Evolutionary conservation across 2,113 vertebrate genomes (phyloP).

Genomic region (Antechinus flavipes): DNA sequence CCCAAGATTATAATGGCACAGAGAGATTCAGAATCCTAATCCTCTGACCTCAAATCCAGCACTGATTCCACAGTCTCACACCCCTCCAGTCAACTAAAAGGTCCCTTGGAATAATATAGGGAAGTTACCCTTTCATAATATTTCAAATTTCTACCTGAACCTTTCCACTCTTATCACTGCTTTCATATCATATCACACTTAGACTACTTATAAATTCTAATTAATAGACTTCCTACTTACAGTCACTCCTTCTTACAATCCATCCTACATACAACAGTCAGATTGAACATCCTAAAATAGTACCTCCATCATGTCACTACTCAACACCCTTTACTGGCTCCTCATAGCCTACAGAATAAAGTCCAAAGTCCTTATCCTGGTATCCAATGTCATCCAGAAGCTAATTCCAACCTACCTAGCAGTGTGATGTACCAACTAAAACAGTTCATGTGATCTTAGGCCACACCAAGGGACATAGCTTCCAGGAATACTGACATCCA

Average conservation of each 20-base stretch:
- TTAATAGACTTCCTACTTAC: neutral
- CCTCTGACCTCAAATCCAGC: neutral
- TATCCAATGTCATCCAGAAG: conserved; percentile 2
- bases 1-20: neutral
- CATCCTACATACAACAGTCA: neutral
- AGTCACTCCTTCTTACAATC: neutral
- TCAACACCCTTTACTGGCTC: neutral
- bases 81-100: neutral
- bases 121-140: neutral
- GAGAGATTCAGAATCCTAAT: neutral
- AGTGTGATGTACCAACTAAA: neutral
- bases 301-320: neutral
- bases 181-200: neutral
- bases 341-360: neutral
- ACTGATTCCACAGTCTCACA: neutral
- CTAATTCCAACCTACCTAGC: conserved; percentile 1
- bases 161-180: neutral
- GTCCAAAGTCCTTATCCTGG: neutral
- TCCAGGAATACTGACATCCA: neutral
- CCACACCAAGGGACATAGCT: neutral
- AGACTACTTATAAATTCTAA: neutral
- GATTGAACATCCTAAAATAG: conserved; percentile 3
- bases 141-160: neutral
- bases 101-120: neutral
- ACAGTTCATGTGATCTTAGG: neutral